A percentile compares a stretch with the other conserved stretches of the same genome.
These are phyloP conservation scores for Metellina segmentata DNA, from an alignment of 2,888 invertebrate genomes.

Conservation along the genomic window DNA sequence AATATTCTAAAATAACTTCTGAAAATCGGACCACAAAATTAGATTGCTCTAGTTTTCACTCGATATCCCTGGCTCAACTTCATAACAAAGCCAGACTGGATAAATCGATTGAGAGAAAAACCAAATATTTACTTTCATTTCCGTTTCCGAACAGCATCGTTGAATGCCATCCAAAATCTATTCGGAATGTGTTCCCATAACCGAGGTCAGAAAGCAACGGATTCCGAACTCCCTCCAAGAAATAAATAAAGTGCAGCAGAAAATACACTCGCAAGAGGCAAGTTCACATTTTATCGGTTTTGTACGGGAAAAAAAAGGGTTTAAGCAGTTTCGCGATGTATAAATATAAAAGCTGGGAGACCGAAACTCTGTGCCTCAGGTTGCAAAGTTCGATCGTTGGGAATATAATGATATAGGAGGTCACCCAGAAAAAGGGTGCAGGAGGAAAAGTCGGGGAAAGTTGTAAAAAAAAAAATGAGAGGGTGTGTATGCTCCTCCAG, in stretches of 20 bases:
- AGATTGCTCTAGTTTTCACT: no score
- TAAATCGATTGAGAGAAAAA: not conserved
- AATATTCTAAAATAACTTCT: no score
- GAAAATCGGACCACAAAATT: no score
- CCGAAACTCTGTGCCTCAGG: conserved; percentile 21
- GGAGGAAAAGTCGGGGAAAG: not conserved
- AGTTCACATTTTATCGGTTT: not conserved
- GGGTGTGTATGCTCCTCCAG: conserved; percentile 4
- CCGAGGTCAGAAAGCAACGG: not conserved
- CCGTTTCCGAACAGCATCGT: not conserved
- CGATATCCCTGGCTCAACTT: no score
- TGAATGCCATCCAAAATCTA: not conserved
- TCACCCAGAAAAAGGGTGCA: conserved; percentile 37
- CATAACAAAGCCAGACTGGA: not conserved
- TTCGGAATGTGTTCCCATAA: not conserved
- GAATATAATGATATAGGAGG: conserved; percentile 58
- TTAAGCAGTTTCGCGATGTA: not conserved
- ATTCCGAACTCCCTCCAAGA: not conserved
- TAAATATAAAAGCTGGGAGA: not conserved
- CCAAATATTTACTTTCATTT: not conserved
- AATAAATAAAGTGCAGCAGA: not conserved
- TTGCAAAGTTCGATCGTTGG: conserved; percentile 57
- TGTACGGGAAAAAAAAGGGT: not conserved
- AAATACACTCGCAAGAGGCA: not conserved
- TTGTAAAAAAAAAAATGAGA: conserved; percentile 6